Base-by-base conservation (phyloP, 2,113 vertebrate species). In the Amblyopsis rosae region DNA sequence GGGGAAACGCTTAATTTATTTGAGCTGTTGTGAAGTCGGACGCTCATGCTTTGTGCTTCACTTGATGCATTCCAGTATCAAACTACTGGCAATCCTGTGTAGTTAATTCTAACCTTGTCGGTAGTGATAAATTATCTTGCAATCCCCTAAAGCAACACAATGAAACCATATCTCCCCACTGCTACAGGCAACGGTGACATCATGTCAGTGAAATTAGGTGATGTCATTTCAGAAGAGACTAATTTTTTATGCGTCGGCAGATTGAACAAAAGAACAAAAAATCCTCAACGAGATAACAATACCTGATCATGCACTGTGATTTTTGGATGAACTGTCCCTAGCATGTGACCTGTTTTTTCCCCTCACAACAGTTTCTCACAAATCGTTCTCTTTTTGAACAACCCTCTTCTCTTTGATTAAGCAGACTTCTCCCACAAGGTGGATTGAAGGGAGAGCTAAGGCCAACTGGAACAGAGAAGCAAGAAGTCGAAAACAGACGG, bases 151-250 rank as follows among this genome's bases (percentile, higher is more conserved):
- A 45, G 17, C 51, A 69, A 32, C 2, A 32, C 70, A 68, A 76
- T 78, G 62, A 82, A 85, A 82, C 35, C 35, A 73, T 76, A 70
- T 41, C 6, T 59, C 72, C 65, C 65, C 72, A 45, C 65, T 65
- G 55, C 72, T 74, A 58, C 75, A 82, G 70, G 67, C 79, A 72
- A 63, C 9, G 13, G 81, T 91, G 86, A 90, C 87, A 89, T 90
- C 75, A 91, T 85, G 68, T 76, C 63, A 82, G 70, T 75, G 71
- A 80, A 70, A 70, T 64, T 65, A 82, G 82, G 87, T 90, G 47
- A 91, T 87, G 82, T 91, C 82, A 88, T 88, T 75, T 71, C 59
- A 49, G 69, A 76, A 82, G 80, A 89, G 80, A 82, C 64, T 76
- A 80, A 87, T 80, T 50, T 58, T 88, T 88, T 77, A 90, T 62